Base-by-base conservation (phyloP, 2,797 vertebrate genomes). In the Lacerta viridis region DNA sequence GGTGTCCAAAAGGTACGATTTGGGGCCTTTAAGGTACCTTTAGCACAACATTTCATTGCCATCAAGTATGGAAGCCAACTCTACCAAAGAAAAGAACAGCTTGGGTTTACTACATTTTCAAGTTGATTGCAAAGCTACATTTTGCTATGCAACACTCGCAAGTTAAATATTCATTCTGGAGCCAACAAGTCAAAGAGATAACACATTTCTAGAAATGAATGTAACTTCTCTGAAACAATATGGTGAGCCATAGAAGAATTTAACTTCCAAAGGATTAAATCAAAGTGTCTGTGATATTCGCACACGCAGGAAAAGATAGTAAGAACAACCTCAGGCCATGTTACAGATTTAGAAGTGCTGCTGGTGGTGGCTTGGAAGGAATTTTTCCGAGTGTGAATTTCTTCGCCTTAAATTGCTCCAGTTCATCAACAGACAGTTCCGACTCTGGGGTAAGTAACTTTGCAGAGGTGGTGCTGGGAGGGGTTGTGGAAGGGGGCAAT, bases 301-400 rank as follows among this genome's bases (percentile, higher is more conserved):
- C 39, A 15, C 4, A 75, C 7, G 3, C 4, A 4, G 23, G 23
- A 43, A 25, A 41, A 78, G 33, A 23, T 36, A 8, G 59, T 75
- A 59, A 17, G 29, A 71, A 82, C 88, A 90, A n/a, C 69, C 69
- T 6, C 0, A 68, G 10, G 84, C n/a, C 80, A 23, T 4, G 68
- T 3, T 93, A 97, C 77, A 98, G 76, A 68, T 91, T 82, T 90
- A 98, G 90, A 94, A 99, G 96, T 85, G 98, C 95, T 29, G 94
- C 84, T 7, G 98, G 98, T 3, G 98, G 98, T 1, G 98, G 97
- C 88, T 96, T 97, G 72, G 98, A 91, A 68, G 98, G 99, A 92
- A 99, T 98, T 95, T 97, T 98, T 69, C 98, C 98, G 29, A 99
- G 88, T 0, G 96, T 98, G 95, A 99, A 99, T 92, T 95, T 97